Conservation (phyloP, 2,113 vertebrate genomes). For the Sceloporus tristichus region DNA sequence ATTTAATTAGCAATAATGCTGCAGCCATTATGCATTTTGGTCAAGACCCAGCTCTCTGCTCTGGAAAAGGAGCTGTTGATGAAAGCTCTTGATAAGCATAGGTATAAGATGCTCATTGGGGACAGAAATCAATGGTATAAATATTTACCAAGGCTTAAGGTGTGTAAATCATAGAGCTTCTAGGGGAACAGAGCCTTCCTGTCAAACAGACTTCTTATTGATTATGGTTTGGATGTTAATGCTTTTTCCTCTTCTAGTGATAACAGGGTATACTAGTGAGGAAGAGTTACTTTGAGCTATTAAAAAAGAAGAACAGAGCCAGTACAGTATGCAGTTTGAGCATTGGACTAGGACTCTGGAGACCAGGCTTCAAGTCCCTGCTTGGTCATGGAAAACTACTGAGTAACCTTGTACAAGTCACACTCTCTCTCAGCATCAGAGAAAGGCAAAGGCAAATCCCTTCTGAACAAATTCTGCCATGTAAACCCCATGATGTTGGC, state of each 20-base stretch:
- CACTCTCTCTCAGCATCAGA: too few species aligned
- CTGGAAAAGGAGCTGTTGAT: slow-evolving; percentile 42
- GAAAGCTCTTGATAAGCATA: slow-evolving; percentile 37
- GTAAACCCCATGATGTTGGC: too few species aligned
- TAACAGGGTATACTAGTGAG: neutral
- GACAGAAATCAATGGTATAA: slow-evolving; percentile 70
- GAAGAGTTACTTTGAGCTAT: slow-evolving; percentile 22
- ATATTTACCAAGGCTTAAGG: slow-evolving; percentile 71
- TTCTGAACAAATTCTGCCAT: too few species aligned
- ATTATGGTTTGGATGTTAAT: slow-evolving; percentile 52
- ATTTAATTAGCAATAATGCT: slow-evolving; percentile 40
- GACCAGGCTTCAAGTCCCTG: too few species aligned
- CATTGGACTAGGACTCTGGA: too few species aligned
- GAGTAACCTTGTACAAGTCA: too few species aligned
- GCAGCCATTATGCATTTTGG: slow-evolving; percentile 37
- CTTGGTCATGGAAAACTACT: too few species aligned
- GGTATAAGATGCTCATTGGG: slow-evolving; percentile 47
- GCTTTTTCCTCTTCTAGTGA: slow-evolving; percentile 18
- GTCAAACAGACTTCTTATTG: slow-evolving; percentile 49
- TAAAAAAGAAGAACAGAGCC: neutral
- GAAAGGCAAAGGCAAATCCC: too few species aligned
- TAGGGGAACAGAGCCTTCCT: slow-evolving; percentile 55
- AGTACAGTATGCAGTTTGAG: too few species aligned
- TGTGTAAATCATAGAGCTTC: slow-evolving; percentile 64
- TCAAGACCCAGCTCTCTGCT: slow-evolving; percentile 8